These are phyloP conservation scores for Uloborus plumipes DNA, from an alignment of 2,888 invertebrate species.

Conservation along the genomic window DNA sequence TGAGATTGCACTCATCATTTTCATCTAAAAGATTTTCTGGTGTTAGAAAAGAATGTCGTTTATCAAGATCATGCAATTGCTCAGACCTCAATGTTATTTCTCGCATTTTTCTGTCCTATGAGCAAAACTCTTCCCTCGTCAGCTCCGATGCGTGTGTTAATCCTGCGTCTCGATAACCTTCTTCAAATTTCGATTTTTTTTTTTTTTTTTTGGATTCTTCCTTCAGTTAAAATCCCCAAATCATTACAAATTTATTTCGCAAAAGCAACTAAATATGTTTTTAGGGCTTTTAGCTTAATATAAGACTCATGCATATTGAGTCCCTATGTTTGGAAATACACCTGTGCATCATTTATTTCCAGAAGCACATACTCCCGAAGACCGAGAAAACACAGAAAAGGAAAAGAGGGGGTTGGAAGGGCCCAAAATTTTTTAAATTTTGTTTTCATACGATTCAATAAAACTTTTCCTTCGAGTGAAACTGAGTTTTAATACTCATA, in stretches of 20 bases:
- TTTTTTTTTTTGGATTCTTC: background rate
- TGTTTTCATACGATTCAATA: no score
- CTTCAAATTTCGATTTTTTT: background rate
- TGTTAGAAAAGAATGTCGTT: background rate
- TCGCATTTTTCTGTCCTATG: background rate
- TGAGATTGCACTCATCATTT: background rate
- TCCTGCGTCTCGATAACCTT: background rate
- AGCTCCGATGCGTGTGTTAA: background rate
- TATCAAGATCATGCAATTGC: background rate
- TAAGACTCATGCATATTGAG: background rate
- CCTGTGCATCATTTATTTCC: background rate
- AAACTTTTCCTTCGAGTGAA: no score
- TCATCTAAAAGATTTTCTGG: background rate
- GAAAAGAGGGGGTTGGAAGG: no score
- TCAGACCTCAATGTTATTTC: background rate
- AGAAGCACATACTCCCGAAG: background rate
- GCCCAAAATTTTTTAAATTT: no score
- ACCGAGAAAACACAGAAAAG: background rate
- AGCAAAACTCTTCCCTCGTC: background rate
- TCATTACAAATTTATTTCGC: background rate
- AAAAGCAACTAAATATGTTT: background rate
- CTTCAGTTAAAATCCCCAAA: background rate
- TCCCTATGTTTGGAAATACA: background rate
- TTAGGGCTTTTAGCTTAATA: background rate
- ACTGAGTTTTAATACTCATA: no score